A percentile compares a stretch with the other conserved stretches of the same genome.
Evolutionary conservation across 2,797 vertebrate species (phyloP).

Genomic region (Channallabes apus): DNA sequence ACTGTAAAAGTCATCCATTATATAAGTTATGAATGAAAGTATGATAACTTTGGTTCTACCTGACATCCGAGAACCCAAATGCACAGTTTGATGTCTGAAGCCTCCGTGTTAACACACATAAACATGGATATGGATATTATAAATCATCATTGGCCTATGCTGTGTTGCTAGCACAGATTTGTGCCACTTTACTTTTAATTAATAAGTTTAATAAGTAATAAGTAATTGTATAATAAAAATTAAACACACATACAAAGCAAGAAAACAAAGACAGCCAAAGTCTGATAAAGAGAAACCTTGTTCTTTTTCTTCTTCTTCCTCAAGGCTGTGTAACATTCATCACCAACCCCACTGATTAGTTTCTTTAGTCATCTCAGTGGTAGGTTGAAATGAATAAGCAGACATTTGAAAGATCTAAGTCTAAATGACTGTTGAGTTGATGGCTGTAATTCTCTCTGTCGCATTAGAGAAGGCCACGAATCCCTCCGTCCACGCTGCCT

Average conservation of each 20-base stretch:
- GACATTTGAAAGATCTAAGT: not conserved
- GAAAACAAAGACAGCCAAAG: not conserved
- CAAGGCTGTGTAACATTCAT: not conserved
- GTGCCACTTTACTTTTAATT: too few species aligned
- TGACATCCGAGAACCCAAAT: too few species aligned
- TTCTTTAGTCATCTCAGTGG: not conserved
- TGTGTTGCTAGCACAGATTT: too few species aligned
- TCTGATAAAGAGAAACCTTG: not conserved
- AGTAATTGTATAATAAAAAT: not conserved
- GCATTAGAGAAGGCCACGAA: slow-evolving; percentile 13
- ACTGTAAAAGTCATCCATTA: too few species aligned
- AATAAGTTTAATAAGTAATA: too few species aligned
- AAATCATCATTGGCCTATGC: too few species aligned
- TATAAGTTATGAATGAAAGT: too few species aligned
- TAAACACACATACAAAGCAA: not conserved
- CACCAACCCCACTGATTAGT: not conserved
- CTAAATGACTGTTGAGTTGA: not conserved
- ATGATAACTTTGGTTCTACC: too few species aligned
- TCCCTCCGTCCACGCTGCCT: slow-evolving; percentile 10
- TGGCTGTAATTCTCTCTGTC: slow-evolving; percentile 5
- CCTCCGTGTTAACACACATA: too few species aligned
- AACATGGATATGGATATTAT: too few species aligned
- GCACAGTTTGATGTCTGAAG: too few species aligned
- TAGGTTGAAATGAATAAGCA: not conserved
- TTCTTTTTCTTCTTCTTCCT: not conserved